Evolutionary conservation across 1,140 invertebrate genomes (phyloP), one percentile per base, ranked within the genome.

Genomic region (Meloidogyne hapla): DNA sequence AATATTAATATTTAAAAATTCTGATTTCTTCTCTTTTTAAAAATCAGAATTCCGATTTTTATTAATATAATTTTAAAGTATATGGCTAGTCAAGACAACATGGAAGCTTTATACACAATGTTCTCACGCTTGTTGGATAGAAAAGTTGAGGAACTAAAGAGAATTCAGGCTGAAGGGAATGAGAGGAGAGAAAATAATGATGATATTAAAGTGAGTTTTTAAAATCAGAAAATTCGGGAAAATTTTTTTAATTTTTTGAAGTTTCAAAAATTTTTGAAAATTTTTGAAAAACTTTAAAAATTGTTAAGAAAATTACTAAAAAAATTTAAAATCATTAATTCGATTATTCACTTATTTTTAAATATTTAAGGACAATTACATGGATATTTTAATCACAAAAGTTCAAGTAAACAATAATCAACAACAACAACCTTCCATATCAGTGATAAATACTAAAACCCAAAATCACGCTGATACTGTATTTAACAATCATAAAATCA

Each of bases 51-150:
- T 33, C 33, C 8, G 33, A 33, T 33, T 33, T 33, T 33, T 33
- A 5, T 42, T 10, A 56, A 48, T 25, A 13, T n/a, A 15, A 13
- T 23, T 40, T 72, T 76, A 25, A 28, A 81, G 81, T 80, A 80
- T 25, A 26, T 81, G 64, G 23, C 76, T 2, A 79, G 56, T 28
- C 67, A 73, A 56, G 80, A 83, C 8, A 83, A 83, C 38, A 38
- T 66, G 21, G 80, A 81, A 28, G 26, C 63, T 1, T 38, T 81
- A 15, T 81, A 81, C 48, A 26, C 33, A 25, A 83, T 81, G 82
- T 80, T 81, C 66, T 64, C 78, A 3, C 33, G 65, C 6, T 40
- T 81, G 28, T 48, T 81, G 48, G 78, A 80, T 15, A 48, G 82
- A 42, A 83, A 80, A 70, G 40, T 71, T 40, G 77, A 48, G 13